Evolutionary conservation across 2,797 vertebrate genomes (phyloP), one percentile per base, ranked within the genome.

Genomic region (Sciurus carolinensis): DNA sequence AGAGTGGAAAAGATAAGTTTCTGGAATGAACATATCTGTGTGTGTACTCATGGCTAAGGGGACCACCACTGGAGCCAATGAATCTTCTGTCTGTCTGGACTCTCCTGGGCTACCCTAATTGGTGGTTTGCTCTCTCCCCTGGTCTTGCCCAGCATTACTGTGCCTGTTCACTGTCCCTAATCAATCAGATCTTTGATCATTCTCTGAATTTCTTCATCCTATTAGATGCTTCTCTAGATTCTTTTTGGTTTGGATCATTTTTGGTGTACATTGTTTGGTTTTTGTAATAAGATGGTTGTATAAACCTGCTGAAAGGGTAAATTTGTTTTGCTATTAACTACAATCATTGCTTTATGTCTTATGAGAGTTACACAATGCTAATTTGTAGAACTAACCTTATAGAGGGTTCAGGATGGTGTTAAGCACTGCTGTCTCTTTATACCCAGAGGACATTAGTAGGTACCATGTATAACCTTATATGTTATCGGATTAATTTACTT

Each of bases 201-300:
- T 90, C 59, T 52, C 30, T 44, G 50, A 7, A 7, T 52, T 94
- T 95, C 87, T 93, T 83, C 42, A 77, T 93, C 17, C 7, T 71
- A 22, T 14, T 7, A 64, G 28, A 28, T 67, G 67, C 1, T 79
- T 83, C 54, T 87, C 54, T 66, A 36, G 64, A 77, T 90, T 87
- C 47, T 79, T 92, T 75, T 80, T 79, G 85, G 62, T 76, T 26
- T 26, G 33, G 18, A 14, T 94, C 79, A 44, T 87, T 93, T 95
- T 79, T 69, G 73, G 47, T 91, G 85, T 54, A n/a, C 59, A 82
- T 87, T 89, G n/a, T 76, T 94, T 92, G 47, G 47, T 86, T 93
- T 93, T 59, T 67, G 30, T n/a, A 66, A 14, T 26, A 84, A 64
- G 66, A 71, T 54, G 17, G 18, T 89, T 95, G 57, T 64, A 17